Evolutionary conservation across 2,888 invertebrate genomes (phyloP).

Genomic region (Lypha dubia): DNA sequence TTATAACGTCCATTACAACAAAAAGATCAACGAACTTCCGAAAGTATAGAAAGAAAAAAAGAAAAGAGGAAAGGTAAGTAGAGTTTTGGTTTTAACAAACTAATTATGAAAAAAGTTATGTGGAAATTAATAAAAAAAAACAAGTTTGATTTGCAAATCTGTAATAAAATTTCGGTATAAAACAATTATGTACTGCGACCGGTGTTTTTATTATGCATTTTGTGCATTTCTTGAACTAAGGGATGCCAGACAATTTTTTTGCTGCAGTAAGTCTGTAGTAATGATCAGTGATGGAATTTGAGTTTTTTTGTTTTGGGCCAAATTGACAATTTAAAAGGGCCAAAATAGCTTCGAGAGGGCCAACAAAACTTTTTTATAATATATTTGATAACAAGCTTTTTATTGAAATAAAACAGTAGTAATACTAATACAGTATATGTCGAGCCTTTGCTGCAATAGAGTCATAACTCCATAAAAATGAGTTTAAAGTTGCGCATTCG

Average conservation of each 20-base stretch:
- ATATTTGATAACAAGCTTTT: too few relatives aligned
- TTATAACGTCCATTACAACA: constrained; percentile 65
- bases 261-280: too few relatives aligned
- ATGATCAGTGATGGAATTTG: too few relatives aligned
- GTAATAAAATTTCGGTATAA: background rate
- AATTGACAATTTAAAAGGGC: too few relatives aligned
- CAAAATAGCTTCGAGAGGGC: too few relatives aligned
- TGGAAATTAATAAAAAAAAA: background rate
- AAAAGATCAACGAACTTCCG: constrained; percentile 70
- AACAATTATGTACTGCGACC: constrained; percentile 5
- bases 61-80: constrained; percentile 54
- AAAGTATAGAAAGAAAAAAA: constrained; percentile 24
- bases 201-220: constrained; percentile 52
- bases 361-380: too few relatives aligned
- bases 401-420: too few relatives aligned
- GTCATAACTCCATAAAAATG: too few relatives aligned
- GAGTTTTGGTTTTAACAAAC: background rate
- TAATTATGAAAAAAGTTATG: background rate
- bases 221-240: background rate
- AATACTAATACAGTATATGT: too few relatives aligned
- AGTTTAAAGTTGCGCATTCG: too few relatives aligned
- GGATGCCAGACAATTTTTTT: constrained; percentile 1
- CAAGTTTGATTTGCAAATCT: background rate
- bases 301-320: too few relatives aligned
- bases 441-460: too few relatives aligned